Conservation (phyloP, 2,888 invertebrate genomes). For the Polymixis flavicincta region DNA sequence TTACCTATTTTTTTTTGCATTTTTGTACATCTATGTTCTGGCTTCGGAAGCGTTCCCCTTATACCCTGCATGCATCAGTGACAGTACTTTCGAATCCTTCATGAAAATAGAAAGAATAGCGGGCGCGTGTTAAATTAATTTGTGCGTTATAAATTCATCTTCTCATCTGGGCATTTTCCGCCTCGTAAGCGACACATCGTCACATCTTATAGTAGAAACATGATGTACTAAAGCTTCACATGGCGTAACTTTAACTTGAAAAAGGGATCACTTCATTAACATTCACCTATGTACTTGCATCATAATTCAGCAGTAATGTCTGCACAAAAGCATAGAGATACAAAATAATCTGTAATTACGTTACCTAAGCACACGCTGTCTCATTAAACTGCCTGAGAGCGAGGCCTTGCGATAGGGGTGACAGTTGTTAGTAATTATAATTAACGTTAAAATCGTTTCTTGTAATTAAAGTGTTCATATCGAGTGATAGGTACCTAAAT, state of each 20-base stretch:
- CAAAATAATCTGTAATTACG: constrained; percentile 62
- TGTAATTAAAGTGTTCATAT: constrained; percentile 13
- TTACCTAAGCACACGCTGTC: constrained; percentile 45
- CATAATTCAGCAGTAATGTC: constrained; percentile 38
- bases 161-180: neutral
- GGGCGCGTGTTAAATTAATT: too few species aligned
- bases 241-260: neutral
- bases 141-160: too few species aligned
- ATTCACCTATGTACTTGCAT: constrained; percentile 11
- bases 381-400: constrained; percentile 49
- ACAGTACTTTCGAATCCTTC: too few species aligned
- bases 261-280: neutral
- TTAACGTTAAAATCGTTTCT: constrained; percentile 2
- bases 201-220: too few species aligned
- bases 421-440: constrained; percentile 25
- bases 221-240: neutral
- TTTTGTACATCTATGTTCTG: too few species aligned
- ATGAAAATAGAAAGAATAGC: too few species aligned
- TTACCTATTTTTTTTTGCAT: too few species aligned
- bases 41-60: too few species aligned
- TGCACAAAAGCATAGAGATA: constrained; percentile 23
- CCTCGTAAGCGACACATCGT: neutral
- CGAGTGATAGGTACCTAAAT: neutral
- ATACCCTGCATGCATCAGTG: too few species aligned
- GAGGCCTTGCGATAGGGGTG: constrained; percentile 27